Conservation (phyloP, 2,888 invertebrate species). For the Agonopterix alstromeriana region DNA sequence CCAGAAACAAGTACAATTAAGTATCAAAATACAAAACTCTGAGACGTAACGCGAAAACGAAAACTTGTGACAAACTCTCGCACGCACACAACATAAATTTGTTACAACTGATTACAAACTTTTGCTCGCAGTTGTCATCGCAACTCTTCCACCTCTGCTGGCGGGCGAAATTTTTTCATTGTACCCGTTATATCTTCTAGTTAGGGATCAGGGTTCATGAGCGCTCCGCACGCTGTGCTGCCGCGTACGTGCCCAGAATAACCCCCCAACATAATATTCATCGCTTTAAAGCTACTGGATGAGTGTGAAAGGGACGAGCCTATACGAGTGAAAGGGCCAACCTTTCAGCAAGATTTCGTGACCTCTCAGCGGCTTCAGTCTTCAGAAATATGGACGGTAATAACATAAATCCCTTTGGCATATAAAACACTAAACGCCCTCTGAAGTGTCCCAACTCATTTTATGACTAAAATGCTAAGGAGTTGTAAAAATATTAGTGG, state of each 20-base stretch:
- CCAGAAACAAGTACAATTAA: conserved; percentile 22
- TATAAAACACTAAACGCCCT: conserved; percentile 77
- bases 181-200: conserved; percentile 63
- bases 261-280: conserved; percentile 62
- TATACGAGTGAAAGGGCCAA: conserved; percentile 37
- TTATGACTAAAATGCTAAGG: conserved; percentile 43
- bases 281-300: conserved; percentile 61
- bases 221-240: conserved; percentile 54
- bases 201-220: conserved; percentile 72
- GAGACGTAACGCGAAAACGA: conserved; percentile 6
- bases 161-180: conserved; percentile 61
- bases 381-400: conserved; percentile 76
- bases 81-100: conserved; percentile 70
- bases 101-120: conserved; percentile 73
- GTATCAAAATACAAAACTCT: conserved; percentile 15
- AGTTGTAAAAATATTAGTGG: conserved; percentile 41
- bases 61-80: conserved; percentile 19
- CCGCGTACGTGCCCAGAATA: conserved; percentile 68
- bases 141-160: conserved; percentile 64
- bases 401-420: conserved; percentile 77
- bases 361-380: conserved; percentile 73
- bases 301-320: conserved; percentile 42
- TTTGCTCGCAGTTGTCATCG: conserved; percentile 62
- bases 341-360: conserved; percentile 68
- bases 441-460: conserved; percentile 59